Percentiles rank a stretch among this genome's conserved stretches.
Evolutionary conservation across 2,113 vertebrate species (phyloP).

Genomic region (Pluvianellus socialis): DNA sequence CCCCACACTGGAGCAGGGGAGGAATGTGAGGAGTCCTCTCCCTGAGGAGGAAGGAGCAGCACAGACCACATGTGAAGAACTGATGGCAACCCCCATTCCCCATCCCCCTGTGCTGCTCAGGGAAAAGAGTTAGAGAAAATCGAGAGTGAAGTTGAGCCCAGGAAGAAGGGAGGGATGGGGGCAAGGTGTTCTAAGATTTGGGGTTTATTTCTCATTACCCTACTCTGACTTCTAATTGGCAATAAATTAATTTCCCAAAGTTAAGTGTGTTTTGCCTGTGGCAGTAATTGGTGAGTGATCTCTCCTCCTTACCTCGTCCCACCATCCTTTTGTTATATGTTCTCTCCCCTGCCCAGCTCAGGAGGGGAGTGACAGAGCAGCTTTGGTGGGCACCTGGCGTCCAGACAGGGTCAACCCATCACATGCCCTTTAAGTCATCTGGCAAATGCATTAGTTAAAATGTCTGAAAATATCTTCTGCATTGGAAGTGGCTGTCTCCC

Average conservation of each 20-base stretch:
- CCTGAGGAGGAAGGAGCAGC: neutral
- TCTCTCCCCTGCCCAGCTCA: neutral
- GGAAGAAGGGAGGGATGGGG: neutral
- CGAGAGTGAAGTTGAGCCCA: neutral
- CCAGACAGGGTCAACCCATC: neutral
- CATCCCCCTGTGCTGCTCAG: neutral
- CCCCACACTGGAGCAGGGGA: neutral
- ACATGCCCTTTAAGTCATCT: neutral
- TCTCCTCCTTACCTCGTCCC: neutral
- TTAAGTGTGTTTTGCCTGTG: neutral
- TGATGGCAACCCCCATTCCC: neutral
- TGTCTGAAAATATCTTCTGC: neutral
- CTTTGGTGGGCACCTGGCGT: neutral
- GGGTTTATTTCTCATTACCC: neutral
- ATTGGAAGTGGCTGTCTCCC: neutral
- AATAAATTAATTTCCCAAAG: neutral
- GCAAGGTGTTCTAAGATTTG: neutral
- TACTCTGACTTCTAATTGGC: neutral
- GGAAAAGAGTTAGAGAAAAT: neutral
- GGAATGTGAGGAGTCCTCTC: neutral
- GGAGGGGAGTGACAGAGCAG: neutral
- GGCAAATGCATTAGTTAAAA: neutral
- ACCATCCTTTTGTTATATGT: neutral
- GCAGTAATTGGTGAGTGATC: neutral
- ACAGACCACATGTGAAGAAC: neutral